Evolutionary conservation across 2,113 vertebrate genomes (phyloP), one percentile per base, ranked within the genome.

Genomic region (Azemiops feae): DNA sequence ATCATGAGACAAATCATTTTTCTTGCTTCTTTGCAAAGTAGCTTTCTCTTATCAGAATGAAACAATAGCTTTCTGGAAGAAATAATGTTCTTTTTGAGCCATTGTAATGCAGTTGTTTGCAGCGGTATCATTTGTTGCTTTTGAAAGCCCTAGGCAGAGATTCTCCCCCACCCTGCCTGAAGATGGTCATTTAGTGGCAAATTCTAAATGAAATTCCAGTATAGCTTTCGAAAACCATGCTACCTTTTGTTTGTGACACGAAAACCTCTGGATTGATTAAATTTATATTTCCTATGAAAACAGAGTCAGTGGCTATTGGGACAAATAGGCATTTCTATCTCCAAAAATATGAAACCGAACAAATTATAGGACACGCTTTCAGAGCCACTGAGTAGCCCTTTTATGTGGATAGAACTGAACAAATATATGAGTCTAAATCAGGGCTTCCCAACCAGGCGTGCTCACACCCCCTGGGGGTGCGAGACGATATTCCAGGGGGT

Each of bases 21-120:
- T 94, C 92, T 96, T 92, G 92, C 27, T 89, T 58, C 64, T 34
- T 93, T 94, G 93, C 88, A 93, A 86, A n/a, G 87, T 94, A 92
- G 92, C 18, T 89, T 27, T 88, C 1, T 85, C 30, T 90, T 92
- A 88, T 47, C 30, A 92, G 92, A 87, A 4, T 60, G 74, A 85
- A 95, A 93, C 4, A 95, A 89, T 93, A 87, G 45, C 92, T 94
- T 95, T 60, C 91, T 92, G 88, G 92, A 93, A 91, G 57, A 27
- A 39, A 91, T 95, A 93, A 92, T 52, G 30, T 93, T 5, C 50
- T 94, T 91, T 89, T 12, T 18, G 54, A 60, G 88, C 88, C 0
- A 1, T 0, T 1, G 54, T 92, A 4, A 6, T 60, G 27, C 7
- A 87, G 87, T 22, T 88, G 43, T 10, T 88, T 8, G 3, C 55